Evolutionary conservation across 2,113 vertebrate genomes (phyloP).

Genomic region (Ammodytes dubius): DNA sequence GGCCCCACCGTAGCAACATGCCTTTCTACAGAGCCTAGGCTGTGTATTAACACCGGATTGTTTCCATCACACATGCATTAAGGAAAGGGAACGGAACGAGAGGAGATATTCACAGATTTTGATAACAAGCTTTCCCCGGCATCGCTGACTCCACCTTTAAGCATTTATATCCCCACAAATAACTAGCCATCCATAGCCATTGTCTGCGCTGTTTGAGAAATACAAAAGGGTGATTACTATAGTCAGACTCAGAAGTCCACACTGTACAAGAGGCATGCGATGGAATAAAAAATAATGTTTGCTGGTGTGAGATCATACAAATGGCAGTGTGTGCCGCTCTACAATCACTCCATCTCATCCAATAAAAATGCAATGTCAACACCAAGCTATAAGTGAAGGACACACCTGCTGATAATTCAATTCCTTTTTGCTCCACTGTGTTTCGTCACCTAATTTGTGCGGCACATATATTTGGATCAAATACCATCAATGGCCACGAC

Average conservation of each 20-base stretch:
- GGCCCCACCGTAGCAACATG: too few species aligned
- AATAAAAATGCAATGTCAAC: constrained; percentile 54
- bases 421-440: constrained; percentile 30
- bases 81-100: too few species aligned
- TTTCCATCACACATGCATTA: too few species aligned
- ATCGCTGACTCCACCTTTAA: too few species aligned
- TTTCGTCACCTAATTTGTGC: constrained; percentile 54
- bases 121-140: too few species aligned
- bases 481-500: constrained; percentile 57
- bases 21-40: too few species aligned
- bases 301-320: constrained; percentile 20
- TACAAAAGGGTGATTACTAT: background rate
- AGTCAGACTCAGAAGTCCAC: constrained; percentile 1
- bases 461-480: constrained; percentile 47
- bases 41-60: too few species aligned
- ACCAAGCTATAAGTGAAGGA: constrained; percentile 49
- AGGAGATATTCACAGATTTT: too few species aligned
- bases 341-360: constrained; percentile 36
- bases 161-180: too few species aligned
- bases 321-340: constrained; percentile 29
- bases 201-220: background rate
- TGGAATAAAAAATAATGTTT: constrained; percentile 20
- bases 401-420: constrained; percentile 51
- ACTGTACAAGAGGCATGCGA: background rate
- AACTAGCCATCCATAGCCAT: background rate